A percentile compares a stretch with the other conserved stretches of the same genome.
phyloP scores from a whole-genome alignment of 2,113 vertebrate genomes.

The Nesogale talazaci region DNA sequence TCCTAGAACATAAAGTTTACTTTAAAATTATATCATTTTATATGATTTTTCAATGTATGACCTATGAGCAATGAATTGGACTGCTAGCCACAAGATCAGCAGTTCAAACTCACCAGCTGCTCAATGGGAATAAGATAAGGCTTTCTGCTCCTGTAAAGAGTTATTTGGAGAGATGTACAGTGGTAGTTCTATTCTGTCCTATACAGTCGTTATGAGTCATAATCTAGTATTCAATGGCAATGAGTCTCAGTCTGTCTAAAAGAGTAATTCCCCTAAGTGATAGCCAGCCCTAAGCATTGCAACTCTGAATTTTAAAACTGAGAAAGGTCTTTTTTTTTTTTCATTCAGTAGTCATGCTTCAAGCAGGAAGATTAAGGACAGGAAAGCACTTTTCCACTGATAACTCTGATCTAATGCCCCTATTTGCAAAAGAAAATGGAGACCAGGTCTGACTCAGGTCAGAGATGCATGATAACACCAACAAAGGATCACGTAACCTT shows the following conservation, averaged over 20 bases:
- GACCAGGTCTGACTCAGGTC: neutral
- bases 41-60: constrained; percentile 27
- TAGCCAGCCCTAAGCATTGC: neutral
- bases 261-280: neutral
- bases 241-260: neutral
- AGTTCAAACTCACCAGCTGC: too few species aligned
- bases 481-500: neutral
- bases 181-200: too few species aligned
- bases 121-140: too few species aligned
- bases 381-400: constrained; percentile 10
- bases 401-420: neutral
- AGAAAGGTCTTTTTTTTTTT: neutral
- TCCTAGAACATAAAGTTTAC: neutral
- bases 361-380: neutral
- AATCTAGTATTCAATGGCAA: too few species aligned
- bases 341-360: neutral
- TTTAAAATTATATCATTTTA: neutral
- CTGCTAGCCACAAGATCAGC: too few species aligned
- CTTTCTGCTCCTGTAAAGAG: too few species aligned
- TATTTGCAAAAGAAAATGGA: constrained; percentile 26
- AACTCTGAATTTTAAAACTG: neutral
- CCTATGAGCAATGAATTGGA: neutral
- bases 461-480: neutral
- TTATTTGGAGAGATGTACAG: too few species aligned
- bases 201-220: too few species aligned